A percentile compares a stretch with the other conserved stretches of the same genome.
These are phyloP conservation scores for Nyctibius grandis DNA, from an alignment of 2,797 vertebrate species.

Conservation along the genomic window DNA sequence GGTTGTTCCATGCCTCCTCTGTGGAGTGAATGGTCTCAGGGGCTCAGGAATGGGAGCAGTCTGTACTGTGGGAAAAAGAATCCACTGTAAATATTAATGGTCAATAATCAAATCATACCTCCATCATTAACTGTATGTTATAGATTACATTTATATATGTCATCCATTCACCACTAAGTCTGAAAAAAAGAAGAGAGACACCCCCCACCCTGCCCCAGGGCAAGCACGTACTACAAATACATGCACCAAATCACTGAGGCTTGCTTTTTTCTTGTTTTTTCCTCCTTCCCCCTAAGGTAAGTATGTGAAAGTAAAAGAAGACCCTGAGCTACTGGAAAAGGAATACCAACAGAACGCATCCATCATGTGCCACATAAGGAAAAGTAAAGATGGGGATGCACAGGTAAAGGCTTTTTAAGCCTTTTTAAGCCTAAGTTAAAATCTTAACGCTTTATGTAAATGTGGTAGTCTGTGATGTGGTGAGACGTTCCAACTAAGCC, in stretches of 20 bases:
- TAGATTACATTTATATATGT: not conserved
- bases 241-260: not conserved
- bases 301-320: not conserved
- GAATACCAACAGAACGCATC: not conserved
- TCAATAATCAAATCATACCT: not conserved
- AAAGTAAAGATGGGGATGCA: not conserved
- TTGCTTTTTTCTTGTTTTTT: too few relatives aligned
- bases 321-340: not conserved
- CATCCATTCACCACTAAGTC: not conserved
- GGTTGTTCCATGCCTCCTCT: not conserved
- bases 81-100: not conserved
- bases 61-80: not conserved
- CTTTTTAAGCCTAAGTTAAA: too few relatives aligned
- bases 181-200: not conserved
- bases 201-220: not conserved
- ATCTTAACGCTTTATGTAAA: fast-evolving
- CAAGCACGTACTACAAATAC: not conserved
- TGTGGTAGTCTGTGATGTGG: not conserved
- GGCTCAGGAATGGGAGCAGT: not conserved
- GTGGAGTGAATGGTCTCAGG: not conserved
- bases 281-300: not conserved
- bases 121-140: not conserved
- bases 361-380: not conserved
- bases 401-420: not conserved
- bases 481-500: not conserved